phyloP scores from a whole-genome alignment of 2,797 vertebrate species.

The Lagorchestes hirsutus region DNA sequence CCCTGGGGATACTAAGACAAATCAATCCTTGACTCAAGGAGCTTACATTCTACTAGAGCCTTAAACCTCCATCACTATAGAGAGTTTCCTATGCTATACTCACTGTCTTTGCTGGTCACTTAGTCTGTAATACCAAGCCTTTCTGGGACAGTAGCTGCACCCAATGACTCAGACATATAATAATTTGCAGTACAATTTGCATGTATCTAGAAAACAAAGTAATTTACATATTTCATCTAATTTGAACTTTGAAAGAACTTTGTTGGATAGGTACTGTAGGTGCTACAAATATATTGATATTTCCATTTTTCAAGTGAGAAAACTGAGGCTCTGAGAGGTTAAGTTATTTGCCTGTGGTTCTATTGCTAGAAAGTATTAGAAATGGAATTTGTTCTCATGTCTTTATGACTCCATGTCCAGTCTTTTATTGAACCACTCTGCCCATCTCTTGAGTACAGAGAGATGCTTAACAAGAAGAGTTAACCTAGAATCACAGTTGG shows the following conservation, averaged over 20 bases:
- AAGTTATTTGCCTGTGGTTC: background rate
- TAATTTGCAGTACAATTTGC: background rate
- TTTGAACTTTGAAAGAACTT: background rate
- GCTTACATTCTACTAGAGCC: background rate
- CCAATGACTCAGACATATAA: slow-evolving; percentile 40
- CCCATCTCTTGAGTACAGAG: background rate
- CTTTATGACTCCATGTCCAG: background rate
- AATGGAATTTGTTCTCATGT: background rate
- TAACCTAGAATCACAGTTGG: background rate
- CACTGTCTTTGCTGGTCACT: slow-evolving; percentile 14
- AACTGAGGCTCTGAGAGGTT: background rate
- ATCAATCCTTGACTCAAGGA: background rate
- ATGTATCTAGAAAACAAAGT: background rate
- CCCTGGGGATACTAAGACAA: background rate
- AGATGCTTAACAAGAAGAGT: background rate
- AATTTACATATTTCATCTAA: background rate
- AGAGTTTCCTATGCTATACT: background rate
- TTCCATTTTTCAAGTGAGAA: background rate
- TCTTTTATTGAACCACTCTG: background rate
- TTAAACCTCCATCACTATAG: background rate
- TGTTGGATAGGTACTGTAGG: background rate
- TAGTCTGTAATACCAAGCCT: background rate
- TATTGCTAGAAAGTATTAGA: background rate
- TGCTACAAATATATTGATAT: background rate
- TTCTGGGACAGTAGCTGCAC: background rate